These are phyloP conservation scores for Diachasmimorpha longicaudata DNA, from an alignment of 1,140 invertebrate species.

Conservation along the genomic window DNA sequence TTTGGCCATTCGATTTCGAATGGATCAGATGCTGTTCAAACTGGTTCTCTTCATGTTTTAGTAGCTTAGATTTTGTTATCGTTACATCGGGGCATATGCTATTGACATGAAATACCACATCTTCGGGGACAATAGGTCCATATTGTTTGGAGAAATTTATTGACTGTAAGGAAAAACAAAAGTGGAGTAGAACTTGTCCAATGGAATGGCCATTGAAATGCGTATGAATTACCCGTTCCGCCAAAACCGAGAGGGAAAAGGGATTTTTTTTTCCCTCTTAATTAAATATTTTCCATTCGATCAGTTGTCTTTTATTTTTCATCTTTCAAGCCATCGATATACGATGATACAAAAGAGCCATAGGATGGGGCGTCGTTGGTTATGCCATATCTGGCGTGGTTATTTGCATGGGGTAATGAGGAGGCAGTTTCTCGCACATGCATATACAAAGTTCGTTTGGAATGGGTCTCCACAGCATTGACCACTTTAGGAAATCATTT, in stretches of 20 bases:
- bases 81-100: background rate
- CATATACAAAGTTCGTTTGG: conserved; percentile 6
- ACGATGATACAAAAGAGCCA: background rate
- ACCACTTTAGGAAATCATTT: conserved; percentile 25
- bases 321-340: background rate
- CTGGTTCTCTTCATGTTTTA: background rate
- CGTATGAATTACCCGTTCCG: background rate
- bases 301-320: background rate
- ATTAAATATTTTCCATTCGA: background rate
- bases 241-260: background rate
- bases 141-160: too few relatives aligned
- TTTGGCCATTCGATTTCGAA: background rate
- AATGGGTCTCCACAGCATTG: background rate
- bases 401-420: conserved; percentile 31
- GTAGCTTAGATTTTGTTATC: background rate
- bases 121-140: too few relatives aligned
- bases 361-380: background rate
- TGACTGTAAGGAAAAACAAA: too few relatives aligned
- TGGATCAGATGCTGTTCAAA: background rate
- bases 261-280: background rate
- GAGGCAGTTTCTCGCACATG: conserved; percentile 18
- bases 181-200: too few relatives aligned
- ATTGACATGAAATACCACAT: too few relatives aligned
- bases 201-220: background rate
- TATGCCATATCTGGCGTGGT: conserved; percentile 14